Evolutionary conservation across 2,797 vertebrate genomes (phyloP).

Genomic region (Chaetodon trifasciatus): DNA sequence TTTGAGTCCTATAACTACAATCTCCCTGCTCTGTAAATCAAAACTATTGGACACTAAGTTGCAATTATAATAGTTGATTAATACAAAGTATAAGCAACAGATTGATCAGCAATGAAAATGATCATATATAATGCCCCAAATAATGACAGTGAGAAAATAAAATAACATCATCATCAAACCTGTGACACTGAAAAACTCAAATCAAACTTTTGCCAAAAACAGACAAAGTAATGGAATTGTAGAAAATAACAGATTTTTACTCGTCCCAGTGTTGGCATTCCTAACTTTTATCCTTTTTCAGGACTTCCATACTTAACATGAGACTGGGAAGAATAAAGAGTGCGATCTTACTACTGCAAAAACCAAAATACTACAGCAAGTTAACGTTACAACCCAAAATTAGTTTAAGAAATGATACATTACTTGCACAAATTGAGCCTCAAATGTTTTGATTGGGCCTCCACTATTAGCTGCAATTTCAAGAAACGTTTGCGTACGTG

Average conservation of each 20-base stretch:
- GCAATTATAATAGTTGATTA: too few relatives aligned
- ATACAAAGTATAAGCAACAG: too few relatives aligned
- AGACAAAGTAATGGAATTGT: background rate
- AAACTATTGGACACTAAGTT: background rate
- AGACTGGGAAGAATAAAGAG: too few relatives aligned
- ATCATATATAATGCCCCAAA: too few relatives aligned
- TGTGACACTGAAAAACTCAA: background rate
- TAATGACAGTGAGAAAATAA: too few relatives aligned
- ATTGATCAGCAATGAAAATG: too few relatives aligned
- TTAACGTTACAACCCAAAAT: background rate
- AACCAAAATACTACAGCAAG: background rate
- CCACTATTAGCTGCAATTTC: background rate
- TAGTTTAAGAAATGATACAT: too few relatives aligned
- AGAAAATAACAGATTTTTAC: background rate
- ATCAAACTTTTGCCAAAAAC: background rate
- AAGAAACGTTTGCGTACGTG: background rate
- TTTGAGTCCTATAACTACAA: background rate
- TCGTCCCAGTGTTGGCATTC: too few relatives aligned
- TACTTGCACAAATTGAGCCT: background rate
- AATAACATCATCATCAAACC: too few relatives aligned
- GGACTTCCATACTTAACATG: too few relatives aligned
- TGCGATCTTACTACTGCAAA: background rate
- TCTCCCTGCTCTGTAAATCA: background rate
- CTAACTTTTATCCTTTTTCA: background rate
- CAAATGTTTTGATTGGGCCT: too few relatives aligned